Evolutionary conservation across 2,888 invertebrate genomes (phyloP), one percentile per base, ranked within the genome.

Genomic region (Drosophila pseudotalamancana): DNA sequence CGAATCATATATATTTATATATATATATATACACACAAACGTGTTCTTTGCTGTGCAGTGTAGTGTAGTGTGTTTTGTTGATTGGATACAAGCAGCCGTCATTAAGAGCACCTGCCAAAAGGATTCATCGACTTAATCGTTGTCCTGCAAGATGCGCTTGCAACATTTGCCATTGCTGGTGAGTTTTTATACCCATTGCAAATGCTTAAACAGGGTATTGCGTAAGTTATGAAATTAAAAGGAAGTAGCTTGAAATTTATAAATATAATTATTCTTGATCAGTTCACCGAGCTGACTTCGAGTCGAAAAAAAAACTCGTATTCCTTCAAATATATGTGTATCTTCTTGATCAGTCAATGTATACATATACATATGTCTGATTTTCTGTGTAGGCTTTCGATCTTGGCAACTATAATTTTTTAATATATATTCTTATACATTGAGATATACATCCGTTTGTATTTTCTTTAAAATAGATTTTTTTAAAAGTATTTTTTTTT

Each of bases 101-200:
- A 46, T 4, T 19, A 37, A 23, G 45, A 45, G 43, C 68, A 60
- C 51, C 57, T 53, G 51, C 29, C 11, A 23, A 37, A 8, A 49
- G 83, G 76, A 74, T 78, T 75, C 61, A 57, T 19, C 23, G 31
- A 23, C 18, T 4, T 6, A 19, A 42, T 50, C 62, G 63, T 55
- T 63, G 23, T 48, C 50, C 54, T 35, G 45, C 71, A 82, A 69
- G 45, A 89, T 89, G 89, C 87, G 89, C 60, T 65, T 74, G 75
- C 72, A 74, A 82, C 77, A 71, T 72, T 72, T 72, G 79, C 76
- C 82, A 49, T 74, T 88, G 63, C 59, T 89, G 89, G 89, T 89
- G 65, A 89, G 89, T 87, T 8, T 29, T 3, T 27, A 43, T 43
- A 19, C 16, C 27, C 18, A n/a, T 27, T 27, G 16, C 6, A 9